Evolutionary conservation across 2,797 vertebrate genomes (phyloP).

Genomic region (Lacerta agilis): DNA sequence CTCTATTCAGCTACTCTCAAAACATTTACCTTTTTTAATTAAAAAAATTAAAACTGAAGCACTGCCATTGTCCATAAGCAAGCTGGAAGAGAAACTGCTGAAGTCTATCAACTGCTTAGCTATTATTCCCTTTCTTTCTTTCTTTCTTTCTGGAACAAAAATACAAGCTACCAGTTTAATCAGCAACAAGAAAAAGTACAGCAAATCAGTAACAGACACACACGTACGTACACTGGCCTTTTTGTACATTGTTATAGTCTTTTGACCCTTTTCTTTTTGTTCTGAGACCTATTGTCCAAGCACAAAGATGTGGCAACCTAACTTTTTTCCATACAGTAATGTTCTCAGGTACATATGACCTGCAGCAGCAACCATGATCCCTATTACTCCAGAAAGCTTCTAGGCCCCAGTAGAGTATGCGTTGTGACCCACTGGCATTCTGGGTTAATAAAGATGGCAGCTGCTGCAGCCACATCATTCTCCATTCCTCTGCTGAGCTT

Average conservation of each 20-base stretch:
- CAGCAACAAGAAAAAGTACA: neutral
- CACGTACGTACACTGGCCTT: neutral
- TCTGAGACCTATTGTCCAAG: neutral
- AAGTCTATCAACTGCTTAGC: constrained; percentile 8
- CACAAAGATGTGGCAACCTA: neutral
- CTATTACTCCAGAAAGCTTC: neutral
- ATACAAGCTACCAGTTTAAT: neutral
- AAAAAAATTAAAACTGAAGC: constrained; percentile 59
- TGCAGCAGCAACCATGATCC: neutral
- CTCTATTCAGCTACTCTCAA: constrained; percentile 57
- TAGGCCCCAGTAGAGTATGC: neutral
- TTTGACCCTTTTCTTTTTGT: neutral
- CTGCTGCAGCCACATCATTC: no score
- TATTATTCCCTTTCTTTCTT: constrained; percentile 14
- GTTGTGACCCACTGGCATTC: no score
- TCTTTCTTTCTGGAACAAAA: neutral
- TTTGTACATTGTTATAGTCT: neutral
- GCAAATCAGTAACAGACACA: neutral
- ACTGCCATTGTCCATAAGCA: constrained; percentile 46
- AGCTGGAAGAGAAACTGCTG: constrained; percentile 31
- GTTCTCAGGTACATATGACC: neutral
- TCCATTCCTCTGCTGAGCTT: no score
- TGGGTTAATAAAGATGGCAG: no score
- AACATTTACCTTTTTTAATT: constrained; percentile 55
- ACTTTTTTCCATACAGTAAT: neutral